phyloP scores from a whole-genome alignment of 1,140 invertebrate genomes.

The Drosophila nigromelanica region DNA sequence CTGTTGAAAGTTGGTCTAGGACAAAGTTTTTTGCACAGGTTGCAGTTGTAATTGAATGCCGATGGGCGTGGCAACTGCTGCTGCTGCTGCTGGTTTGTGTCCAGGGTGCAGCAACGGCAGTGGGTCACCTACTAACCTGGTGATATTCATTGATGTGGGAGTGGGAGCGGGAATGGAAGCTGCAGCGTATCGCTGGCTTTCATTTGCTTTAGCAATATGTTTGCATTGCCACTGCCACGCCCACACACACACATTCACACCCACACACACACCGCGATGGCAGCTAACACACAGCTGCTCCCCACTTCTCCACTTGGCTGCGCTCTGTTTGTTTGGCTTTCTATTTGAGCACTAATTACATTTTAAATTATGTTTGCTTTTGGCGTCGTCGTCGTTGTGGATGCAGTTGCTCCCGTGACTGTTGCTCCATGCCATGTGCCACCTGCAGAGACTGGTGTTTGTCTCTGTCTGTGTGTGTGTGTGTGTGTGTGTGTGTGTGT shows the following conservation, averaged over 20 bases:
- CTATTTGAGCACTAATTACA: constrained; percentile 83
- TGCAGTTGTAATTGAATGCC: constrained; percentile 44
- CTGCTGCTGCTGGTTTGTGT: constrained; percentile 6
- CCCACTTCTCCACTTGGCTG: constrained; percentile 15
- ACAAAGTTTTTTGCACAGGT: constrained; percentile 62
- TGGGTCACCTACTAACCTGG: constrained; percentile 83
- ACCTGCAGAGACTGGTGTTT: constrained; percentile 39
- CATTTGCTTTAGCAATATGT: constrained; percentile 62
- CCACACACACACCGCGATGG: neutral
- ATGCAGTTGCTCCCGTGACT: constrained; percentile 59
- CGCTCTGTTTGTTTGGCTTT: constrained; percentile 76
- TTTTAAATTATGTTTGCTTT: constrained; percentile 83
- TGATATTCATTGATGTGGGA: constrained; percentile 78
- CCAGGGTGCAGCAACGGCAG: constrained; percentile 47
- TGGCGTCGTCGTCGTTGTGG: constrained; percentile 45
- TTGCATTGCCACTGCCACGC: constrained; percentile 55
- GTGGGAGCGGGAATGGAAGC: no score
- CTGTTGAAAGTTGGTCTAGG: constrained; percentile 78
- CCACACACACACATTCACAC: neutral
- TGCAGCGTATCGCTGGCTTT: constrained; percentile 30
- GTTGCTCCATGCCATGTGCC: constrained; percentile 44
- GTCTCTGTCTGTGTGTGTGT: constrained; percentile 6
- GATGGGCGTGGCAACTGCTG: constrained; percentile 18
- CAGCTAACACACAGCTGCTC: neutral
- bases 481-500: constrained; percentile 28